phyloP scores from a whole-genome alignment of 1,140 invertebrate genomes.

The Lepidurus packardi region DNA sequence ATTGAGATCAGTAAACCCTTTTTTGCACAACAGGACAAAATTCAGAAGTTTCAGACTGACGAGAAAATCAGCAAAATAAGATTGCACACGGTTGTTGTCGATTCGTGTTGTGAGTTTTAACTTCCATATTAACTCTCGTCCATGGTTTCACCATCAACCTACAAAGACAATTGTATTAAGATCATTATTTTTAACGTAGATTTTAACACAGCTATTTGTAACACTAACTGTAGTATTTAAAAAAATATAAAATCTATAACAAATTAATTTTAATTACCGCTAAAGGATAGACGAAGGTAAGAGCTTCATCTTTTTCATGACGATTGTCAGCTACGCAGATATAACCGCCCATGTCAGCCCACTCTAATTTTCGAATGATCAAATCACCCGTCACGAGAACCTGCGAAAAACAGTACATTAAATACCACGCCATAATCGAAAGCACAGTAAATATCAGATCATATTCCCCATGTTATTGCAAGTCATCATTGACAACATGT shows the following conservation, averaged over 20 bases:
- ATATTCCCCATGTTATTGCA: background rate
- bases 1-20: background rate
- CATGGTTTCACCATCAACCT: background rate
- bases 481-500: background rate
- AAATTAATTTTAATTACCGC: conserved; percentile 28
- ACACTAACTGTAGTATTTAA: background rate
- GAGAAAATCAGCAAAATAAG: too few species aligned
- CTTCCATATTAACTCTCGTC: conserved; percentile 1
- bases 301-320: conserved; percentile 27
- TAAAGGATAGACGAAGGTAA: conserved; percentile 34
- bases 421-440: background rate
- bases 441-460: background rate
- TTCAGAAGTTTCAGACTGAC: background rate
- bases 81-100: background rate
- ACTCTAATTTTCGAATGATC: conserved; percentile 31
- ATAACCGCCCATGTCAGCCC: conserved; percentile 34
- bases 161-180: background rate
- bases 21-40: background rate
- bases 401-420: background rate
- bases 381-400: conserved; percentile 32
- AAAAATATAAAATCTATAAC: background rate
- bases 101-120: background rate
- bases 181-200: too few species aligned
- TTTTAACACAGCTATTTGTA: too few species aligned
- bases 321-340: conserved; percentile 31